phyloP scores from a whole-genome alignment of 2,888 invertebrate genomes.

The Drosophila mercatorum region DNA sequence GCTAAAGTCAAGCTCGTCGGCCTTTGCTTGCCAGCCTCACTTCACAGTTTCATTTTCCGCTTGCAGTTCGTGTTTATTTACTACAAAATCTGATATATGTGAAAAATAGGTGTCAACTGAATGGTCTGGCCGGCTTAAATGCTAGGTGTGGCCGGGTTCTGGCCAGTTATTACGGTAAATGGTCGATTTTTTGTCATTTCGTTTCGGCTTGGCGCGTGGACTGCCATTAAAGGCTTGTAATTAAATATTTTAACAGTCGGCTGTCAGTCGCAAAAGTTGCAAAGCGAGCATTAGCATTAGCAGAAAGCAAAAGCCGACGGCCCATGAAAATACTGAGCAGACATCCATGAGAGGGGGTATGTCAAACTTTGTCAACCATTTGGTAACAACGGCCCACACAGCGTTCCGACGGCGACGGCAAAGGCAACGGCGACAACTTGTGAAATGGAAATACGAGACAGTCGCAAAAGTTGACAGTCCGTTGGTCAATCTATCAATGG shows the following conservation, averaged over 20 bases:
- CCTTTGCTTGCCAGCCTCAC: background rate
- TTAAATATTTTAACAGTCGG: conserved; percentile 65
- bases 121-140: conserved; percentile 32
- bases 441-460: conserved; percentile 56
- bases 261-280: conserved; percentile 51
- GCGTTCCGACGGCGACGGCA: conserved; percentile 13
- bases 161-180: conserved; percentile 59
- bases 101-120: conserved; percentile 67
- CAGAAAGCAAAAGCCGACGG: conserved; percentile 26
- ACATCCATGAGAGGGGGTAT: conserved; percentile 19
- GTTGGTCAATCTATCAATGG: conserved; percentile 59
- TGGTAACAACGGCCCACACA: conserved; percentile 45
- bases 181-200: conserved; percentile 14
- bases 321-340: conserved; percentile 35
- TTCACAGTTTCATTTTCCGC: background rate
- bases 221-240: conserved; percentile 66
- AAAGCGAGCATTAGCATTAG: conserved; percentile 61
- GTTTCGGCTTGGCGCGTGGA: conserved; percentile 41
- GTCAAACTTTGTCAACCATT: conserved; percentile 31
- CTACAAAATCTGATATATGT: conserved; percentile 22
- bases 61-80: conserved; percentile 31
- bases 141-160: conserved; percentile 59
- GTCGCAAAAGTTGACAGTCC: conserved; percentile 47
- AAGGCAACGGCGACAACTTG: conserved; percentile 51
- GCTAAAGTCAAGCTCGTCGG: background rate